phyloP scores from a whole-genome alignment of 2,113 vertebrate species.

The Daphoenositta chrysoptera region DNA sequence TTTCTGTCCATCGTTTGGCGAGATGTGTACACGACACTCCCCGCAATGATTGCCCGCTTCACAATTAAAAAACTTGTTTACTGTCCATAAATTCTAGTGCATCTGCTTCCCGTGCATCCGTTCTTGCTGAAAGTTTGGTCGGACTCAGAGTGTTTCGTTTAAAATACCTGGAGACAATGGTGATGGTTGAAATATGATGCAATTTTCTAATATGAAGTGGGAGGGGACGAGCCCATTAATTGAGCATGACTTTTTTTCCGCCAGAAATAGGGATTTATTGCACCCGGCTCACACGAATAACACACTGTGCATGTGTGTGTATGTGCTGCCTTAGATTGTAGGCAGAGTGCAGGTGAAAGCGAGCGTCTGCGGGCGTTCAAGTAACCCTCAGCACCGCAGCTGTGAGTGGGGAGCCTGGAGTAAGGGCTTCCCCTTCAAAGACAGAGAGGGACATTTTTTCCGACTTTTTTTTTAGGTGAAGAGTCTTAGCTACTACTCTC shows the following conservation, averaged over 20 bases:
- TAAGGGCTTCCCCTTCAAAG: neutral
- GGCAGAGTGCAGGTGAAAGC: neutral
- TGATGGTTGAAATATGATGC: neutral
- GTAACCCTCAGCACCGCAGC: neutral
- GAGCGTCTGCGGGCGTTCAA: neutral
- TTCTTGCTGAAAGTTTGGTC: neutral
- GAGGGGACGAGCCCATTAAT: neutral
- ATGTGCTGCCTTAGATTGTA: rapidly evolving
- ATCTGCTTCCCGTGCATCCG: neutral
- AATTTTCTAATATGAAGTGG: conserved; percentile 10
- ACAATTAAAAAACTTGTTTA: neutral
- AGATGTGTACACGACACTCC: neutral
- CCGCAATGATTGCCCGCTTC: neutral
- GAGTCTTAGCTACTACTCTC: neutral
- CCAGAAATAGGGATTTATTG: neutral
- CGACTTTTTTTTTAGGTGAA: neutral
- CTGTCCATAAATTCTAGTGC: neutral
- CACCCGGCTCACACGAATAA: neutral
- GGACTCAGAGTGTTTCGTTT: neutral
- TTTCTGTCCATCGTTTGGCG: neutral
- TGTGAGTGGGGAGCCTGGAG: neutral
- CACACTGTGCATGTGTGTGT: too few species aligned
- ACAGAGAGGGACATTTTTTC: neutral
- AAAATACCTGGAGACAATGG: neutral
- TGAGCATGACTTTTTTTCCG: neutral